These are phyloP conservation scores for Merluccius polli DNA, from an alignment of 2,797 vertebrate species.

Conservation along the genomic window DNA sequence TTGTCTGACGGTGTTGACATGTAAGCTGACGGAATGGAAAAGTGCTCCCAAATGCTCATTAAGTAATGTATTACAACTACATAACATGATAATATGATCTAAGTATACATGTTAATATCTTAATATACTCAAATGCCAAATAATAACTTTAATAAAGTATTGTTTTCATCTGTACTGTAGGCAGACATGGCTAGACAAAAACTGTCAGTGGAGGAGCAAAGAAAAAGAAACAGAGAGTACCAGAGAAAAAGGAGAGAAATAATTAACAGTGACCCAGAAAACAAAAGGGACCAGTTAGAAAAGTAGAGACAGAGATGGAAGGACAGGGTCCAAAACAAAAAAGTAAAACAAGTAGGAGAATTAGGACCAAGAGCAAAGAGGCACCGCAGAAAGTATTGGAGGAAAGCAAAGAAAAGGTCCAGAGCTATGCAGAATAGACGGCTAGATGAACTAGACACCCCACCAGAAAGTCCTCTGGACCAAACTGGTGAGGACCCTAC, in stretches of 20 bases:
- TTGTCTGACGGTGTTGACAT: slow-evolving; percentile 14
- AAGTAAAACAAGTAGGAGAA: slow-evolving; percentile 15
- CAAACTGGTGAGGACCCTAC: slow-evolving; percentile 3
- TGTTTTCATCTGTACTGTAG: slow-evolving; percentile 1
- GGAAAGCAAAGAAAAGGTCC: slow-evolving; percentile 11
- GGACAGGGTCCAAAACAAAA: slow-evolving; percentile 22
- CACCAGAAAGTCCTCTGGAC: slow-evolving; percentile 16
- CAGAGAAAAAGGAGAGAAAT: slow-evolving; percentile 23
- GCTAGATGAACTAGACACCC: slow-evolving; percentile 13
- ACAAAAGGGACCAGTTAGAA: background rate
- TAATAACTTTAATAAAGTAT: slow-evolving; percentile 6
- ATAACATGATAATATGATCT: slow-evolving; percentile 5
- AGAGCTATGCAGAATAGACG: slow-evolving; percentile 13
- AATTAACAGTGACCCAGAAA: slow-evolving; percentile 17
- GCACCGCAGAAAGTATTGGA: slow-evolving; percentile 18
- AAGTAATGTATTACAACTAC: background rate
- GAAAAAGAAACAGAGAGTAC: slow-evolving; percentile 14
- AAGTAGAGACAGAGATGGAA: slow-evolving; percentile 24
- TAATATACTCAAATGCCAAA: slow-evolving; percentile 7
- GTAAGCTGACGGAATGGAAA: slow-evolving; percentile 2
- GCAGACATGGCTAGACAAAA: slow-evolving; percentile 20
- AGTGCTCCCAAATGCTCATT: slow-evolving; percentile 6
- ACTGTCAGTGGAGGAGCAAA: slow-evolving; percentile 18
- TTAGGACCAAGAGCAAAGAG: slow-evolving; percentile 12
- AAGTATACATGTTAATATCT: slow-evolving; percentile 1